Evolutionary conservation across 1,140 invertebrate genomes (phyloP), one percentile per base, ranked within the genome.

Genomic region (Euglossa dilemma): DNA sequence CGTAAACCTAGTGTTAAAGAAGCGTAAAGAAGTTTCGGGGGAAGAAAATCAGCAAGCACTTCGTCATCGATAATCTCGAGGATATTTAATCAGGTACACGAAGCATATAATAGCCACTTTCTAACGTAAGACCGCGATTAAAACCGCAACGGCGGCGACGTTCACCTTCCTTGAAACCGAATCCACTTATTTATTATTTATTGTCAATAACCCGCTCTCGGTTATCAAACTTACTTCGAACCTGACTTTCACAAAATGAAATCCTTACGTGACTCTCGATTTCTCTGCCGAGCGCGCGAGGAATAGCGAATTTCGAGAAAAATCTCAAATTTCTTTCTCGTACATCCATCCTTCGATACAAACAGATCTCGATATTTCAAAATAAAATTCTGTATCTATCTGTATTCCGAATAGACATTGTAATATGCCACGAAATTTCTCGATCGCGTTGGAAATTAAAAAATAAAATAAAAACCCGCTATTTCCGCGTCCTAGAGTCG

Each of bases 91-190:
- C 75, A 43, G 20, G 47, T 52, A 54, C 25, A 54, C 63, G 61
- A 77, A 43, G 47, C 47, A 66, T 54, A 67, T 66, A 77, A 77
- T 66, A 66, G 61, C 47, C 47, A 50, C 75, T 66, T 77, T 66
- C 75, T 77, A 77, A 77, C 75, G 12, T 54, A 54, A 67, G 75
- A 77, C 61, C 75, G 28, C 61, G 61, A 66, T 77, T 67, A 43
- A 54, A 77, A 77, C 75, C 75, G 28, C 75, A 77, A 50, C 28
- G 20, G 23, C 28, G 20, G 23, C 28, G 23, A 25, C 25, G 50
- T 77, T 77, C 75, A 52, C 75, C 61, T 67, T 54, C 61, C n/a
- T 14, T 77, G 28, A 67, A 66, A 66, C 67, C 28, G 61, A 64
- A 67, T 66, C 74, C 20, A 43, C 47, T 20, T 36, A 56, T 45